Evolutionary conservation across 1,140 invertebrate genomes (phyloP).

Genomic region (Pogonognathellus flavescens): DNA sequence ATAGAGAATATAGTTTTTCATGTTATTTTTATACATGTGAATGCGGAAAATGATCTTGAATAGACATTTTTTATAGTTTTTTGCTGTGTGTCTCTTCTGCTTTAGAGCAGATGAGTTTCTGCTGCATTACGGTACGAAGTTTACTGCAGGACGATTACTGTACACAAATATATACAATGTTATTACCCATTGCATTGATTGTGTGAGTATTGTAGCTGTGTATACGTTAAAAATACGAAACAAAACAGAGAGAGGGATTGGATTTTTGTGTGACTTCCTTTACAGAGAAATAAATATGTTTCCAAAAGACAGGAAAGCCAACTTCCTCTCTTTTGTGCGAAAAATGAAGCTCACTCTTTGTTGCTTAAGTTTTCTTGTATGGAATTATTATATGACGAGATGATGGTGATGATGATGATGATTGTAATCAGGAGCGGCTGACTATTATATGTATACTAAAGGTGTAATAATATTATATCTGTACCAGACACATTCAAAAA

Average conservation of each 20-base stretch:
- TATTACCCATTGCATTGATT: neutral
- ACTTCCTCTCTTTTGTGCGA: conserved; percentile 39
- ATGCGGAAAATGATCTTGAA: conserved; percentile 50
- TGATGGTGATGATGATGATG: conserved; percentile 15
- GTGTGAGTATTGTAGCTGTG: too few relatives aligned
- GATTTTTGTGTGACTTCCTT: neutral
- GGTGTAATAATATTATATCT: too few relatives aligned
- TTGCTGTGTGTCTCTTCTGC: neutral
- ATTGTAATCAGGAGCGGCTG: neutral
- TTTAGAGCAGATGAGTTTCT: neutral
- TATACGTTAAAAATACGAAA: neutral
- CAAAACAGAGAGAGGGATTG: neutral
- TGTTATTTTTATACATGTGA: conserved; percentile 15
- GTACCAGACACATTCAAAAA: too few relatives aligned
- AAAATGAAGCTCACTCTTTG: conserved; percentile 31
- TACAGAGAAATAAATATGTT: conserved; percentile 18
- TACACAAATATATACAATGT: too few relatives aligned
- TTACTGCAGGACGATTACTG: too few relatives aligned
- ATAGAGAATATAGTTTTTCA: neutral
- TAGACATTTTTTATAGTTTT: conserved; percentile 27
- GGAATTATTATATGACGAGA: conserved; percentile 22
- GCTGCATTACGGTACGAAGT: too few relatives aligned
- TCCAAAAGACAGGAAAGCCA: conserved; percentile 46
- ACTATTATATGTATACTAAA: too few relatives aligned
- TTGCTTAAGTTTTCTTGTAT: conserved; percentile 37